Evolutionary conservation across 1,140 invertebrate genomes (phyloP).

Genomic region (Mercenaria mercenaria): DNA sequence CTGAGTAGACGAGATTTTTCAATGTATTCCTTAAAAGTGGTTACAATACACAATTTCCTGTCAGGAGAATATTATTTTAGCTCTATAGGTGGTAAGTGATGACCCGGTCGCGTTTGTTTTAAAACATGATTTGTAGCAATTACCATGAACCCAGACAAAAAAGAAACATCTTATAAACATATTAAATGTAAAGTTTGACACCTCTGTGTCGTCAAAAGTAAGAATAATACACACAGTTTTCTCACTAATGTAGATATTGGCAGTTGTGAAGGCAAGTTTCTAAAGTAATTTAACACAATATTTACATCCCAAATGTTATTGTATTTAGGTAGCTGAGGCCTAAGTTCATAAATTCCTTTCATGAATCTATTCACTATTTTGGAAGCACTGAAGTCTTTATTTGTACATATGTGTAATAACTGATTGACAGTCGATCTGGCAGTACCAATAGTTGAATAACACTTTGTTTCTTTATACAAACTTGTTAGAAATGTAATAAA

Average conservation of each 20-base stretch:
- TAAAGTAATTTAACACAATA: background rate
- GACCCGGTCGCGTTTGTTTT: background rate
- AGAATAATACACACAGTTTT: conserved; percentile 27
- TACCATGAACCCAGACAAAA: background rate
- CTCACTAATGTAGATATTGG: background rate
- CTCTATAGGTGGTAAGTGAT: background rate
- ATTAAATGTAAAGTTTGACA: conserved; percentile 48
- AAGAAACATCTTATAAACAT: background rate
- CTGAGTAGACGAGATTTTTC: background rate
- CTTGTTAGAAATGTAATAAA: conserved; percentile 54
- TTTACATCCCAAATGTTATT: conserved; percentile 8
- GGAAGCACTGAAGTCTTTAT: background rate
- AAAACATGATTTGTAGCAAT: background rate
- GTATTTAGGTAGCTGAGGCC: background rate
- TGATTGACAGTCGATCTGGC: conserved; percentile 16
- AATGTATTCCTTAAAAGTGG: background rate
- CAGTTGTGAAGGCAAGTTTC: background rate
- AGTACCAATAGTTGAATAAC: conserved; percentile 45
- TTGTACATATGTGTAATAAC: background rate
- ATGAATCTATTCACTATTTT: background rate
- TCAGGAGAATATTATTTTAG: background rate
- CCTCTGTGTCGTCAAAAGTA: conserved; percentile 23
- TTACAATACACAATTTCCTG: background rate
- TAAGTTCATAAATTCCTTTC: background rate
- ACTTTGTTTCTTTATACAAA: conserved; percentile 15